phyloP scores from a whole-genome alignment of 2,888 invertebrate genomes.

The Heliconius ismenius region DNA sequence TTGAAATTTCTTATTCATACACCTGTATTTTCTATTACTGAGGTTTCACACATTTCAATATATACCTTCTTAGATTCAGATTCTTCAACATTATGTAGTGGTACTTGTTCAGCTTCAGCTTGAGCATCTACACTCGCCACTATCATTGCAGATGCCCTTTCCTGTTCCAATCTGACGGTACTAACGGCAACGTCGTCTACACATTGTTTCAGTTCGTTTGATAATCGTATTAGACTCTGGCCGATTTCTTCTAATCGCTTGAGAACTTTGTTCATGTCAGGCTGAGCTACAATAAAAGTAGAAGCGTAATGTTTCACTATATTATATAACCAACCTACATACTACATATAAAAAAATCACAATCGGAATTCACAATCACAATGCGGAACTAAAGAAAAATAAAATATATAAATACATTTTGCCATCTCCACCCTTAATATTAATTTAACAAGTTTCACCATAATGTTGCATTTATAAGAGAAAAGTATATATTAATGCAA shows the following conservation, averaged over 20 bases:
- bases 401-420: constrained; percentile 1
- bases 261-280: constrained; percentile 74
- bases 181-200: constrained; percentile 87
- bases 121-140: constrained; percentile 86
- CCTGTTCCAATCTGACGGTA: constrained; percentile 83
- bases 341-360: neutral
- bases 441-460: neutral
- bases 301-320: neutral
- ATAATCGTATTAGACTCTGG: constrained; percentile 84
- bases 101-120: constrained; percentile 78
- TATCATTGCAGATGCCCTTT: constrained; percentile 85
- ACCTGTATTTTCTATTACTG: neutral
- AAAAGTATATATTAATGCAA: neutral
- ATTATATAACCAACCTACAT: neutral
- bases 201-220: constrained; percentile 86
- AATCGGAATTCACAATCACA: neutral
- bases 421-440: neutral
- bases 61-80: constrained; percentile 88
- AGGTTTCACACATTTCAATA: neutral
- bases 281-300: constrained; percentile 52
- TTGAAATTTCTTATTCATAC: no score
- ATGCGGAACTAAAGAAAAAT: no score
- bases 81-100: constrained; percentile 79
- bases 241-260: constrained; percentile 88
- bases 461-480: neutral